Evolutionary conservation across 2,797 vertebrate species (phyloP), one percentile per base, ranked within the genome.

Genomic region (Pseudopleuronectes americanus): DNA sequence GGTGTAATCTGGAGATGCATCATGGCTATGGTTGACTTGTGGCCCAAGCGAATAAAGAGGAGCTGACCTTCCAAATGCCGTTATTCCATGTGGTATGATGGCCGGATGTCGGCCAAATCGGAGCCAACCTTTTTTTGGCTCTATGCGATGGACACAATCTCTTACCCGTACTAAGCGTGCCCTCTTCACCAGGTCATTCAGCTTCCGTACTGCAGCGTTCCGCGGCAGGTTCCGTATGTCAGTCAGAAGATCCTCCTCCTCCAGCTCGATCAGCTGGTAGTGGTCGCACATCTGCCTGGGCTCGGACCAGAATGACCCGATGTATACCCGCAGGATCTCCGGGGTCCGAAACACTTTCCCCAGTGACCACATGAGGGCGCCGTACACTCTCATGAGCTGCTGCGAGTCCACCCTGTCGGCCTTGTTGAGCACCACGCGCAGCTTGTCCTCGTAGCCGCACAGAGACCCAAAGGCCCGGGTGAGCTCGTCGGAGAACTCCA

Each of bases 401-500:
- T 97, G 97, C 1, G 96, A 95, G 82, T 96, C 96, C 90, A 97
- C 96, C 89, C 90, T 92, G 92, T 98, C 97, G 0, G 96, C 96
- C 81, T 98, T 97, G 94, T 98, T 98, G 57, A 98, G 96, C 66
- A 97, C 95, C 77, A 98, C 96, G 0, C 96, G 94, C 83, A 98
- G 89, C 92, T 98, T 98, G 92, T 98, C 97, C 87, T 97, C 96
- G n/a, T 97, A 90, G 85, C 97, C 96, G 0, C 85, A 87, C 43
- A 98, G 92, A 14, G 97, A 96, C n/a, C 89, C 87, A 33, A 97
- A 96, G 75, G 96, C 95, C 68, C 94, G 94, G 0, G 96, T 96
- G 86, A 97, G 96, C 92, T 98, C 96, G 38, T 98, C 96, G 0
- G 96, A 98, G 87, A 98, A 96, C 88, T 98, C 96, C 62, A 98